Evolutionary conservation across 2,113 vertebrate genomes (phyloP), one percentile per base, ranked within the genome.

Genomic region (Toxotes chatareus): DNA sequence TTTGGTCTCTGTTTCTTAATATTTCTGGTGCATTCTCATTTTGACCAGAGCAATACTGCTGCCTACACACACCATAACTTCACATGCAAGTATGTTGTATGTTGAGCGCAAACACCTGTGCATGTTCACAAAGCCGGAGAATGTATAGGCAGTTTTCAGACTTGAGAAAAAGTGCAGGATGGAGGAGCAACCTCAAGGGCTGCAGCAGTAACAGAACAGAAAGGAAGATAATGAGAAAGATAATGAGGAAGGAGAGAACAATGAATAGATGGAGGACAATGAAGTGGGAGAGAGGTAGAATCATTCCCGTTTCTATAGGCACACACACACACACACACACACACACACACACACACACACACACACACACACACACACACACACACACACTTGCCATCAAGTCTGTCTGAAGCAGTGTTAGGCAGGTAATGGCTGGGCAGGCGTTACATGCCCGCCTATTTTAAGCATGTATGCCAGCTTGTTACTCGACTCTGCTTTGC

Each of bases 401-500:
- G 68, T 40, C n/a, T 10, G 27, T 75, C 40, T 77, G 64, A 79
- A 81, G 72, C 76, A 36, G 34, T 19, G 68, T 60, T 71, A 53
- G 76, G 46, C 80, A 83, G 82, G 83, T 89, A 88, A 76, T 79
- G 64, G 68, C 65, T 73, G 71, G 82, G 77, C 84, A 84, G 74
- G 62, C 66, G 63, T 51, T 83, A 76, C 83, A 82, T 77, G 72
- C 64, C 53, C 8, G 6, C 87, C 84, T 89, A 85, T 90, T 91
- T 91, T 86, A 82, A 86, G 86, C 77, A 77, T 14, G 74, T 59
- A 40, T 76, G 74, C 73, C 84, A 78, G 69, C 87, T 85, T 84
- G 79, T 84, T 88, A 83, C 84, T 81, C 53, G 38, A 65, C 47
- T 71, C 60, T 80, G 85, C 80, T 86, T 86, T 61, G 79, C 21